Conservation (phyloP, 2,888 invertebrate species). For the Helleia helle region DNA sequence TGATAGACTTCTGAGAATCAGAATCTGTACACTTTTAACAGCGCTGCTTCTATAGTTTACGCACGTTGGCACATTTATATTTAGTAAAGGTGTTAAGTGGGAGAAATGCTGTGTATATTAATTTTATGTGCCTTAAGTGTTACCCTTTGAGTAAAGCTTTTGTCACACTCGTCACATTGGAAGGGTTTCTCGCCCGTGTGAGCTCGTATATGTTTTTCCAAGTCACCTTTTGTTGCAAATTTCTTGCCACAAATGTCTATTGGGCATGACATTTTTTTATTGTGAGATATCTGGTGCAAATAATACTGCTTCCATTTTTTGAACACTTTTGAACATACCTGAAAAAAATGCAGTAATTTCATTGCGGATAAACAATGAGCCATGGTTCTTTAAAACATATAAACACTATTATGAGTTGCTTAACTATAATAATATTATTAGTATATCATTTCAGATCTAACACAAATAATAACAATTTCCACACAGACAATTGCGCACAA, state of each 20-base stretch:
- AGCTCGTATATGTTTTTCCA: constrained; percentile 47
- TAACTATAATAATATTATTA: too few species aligned
- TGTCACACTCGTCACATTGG: constrained; percentile 39
- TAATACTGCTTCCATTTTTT: constrained; percentile 43
- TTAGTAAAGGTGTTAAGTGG: background rate
- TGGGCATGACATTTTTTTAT: constrained; percentile 36
- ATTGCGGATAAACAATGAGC: too few species aligned
- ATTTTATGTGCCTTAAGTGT: constrained; percentile 40
- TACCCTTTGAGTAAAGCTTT: constrained; percentile 41
- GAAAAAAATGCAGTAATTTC: constrained; percentile 15
- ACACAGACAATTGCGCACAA: too few species aligned
- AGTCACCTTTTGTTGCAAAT: constrained; percentile 50
- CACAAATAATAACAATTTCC: too few species aligned
- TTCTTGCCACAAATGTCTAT: constrained; percentile 41
- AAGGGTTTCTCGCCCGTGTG: constrained; percentile 60
- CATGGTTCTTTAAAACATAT: too few species aligned
- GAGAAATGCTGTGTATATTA: constrained; percentile 27
- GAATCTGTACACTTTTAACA: too few species aligned
- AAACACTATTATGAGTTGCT: too few species aligned
- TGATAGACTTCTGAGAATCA: too few species aligned
- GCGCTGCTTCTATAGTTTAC: too few species aligned
- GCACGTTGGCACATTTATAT: too few species aligned
- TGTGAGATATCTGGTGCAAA: constrained; percentile 44
- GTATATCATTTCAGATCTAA: too few species aligned
- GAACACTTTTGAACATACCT: constrained; percentile 49